Conservation (phyloP, 2,888 invertebrate species). For the Elegia similella region DNA sequence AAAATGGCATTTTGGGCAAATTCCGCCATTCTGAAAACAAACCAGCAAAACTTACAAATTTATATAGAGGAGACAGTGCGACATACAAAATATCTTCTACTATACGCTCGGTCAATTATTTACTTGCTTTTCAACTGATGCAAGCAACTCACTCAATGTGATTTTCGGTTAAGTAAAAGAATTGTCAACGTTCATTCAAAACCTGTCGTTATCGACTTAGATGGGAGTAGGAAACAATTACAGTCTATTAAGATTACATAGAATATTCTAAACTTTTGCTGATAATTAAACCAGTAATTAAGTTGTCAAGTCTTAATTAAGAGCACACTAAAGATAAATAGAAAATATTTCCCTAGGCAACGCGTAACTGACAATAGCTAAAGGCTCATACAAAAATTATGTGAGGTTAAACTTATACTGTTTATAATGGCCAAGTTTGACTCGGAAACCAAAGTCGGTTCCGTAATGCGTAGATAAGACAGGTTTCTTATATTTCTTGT, state of each 20-base stretch:
- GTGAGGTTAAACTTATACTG: neutral
- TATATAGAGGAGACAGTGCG: too few species aligned
- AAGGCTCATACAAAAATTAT: neutral
- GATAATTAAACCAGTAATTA: slow-evolving; percentile 1
- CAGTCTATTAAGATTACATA: neutral
- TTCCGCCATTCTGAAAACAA: too few species aligned
- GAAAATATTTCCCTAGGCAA: neutral
- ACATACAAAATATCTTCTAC: too few species aligned
- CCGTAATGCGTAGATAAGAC: too few species aligned
- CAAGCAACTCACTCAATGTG: neutral
- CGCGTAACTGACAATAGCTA: neutral
- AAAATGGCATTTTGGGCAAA: too few species aligned
- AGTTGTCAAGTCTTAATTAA: neutral
- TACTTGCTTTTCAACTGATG: neutral
- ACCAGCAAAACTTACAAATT: too few species aligned
- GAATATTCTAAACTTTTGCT: neutral
- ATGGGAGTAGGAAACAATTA: slow-evolving; percentile 10
- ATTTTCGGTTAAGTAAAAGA: neutral
- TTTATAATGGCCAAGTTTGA: too few species aligned
- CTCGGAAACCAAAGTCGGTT: too few species aligned
- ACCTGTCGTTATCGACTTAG: neutral
- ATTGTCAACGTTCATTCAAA: neutral
- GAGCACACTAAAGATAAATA: neutral
- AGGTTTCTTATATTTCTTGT: too few species aligned
- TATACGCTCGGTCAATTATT: neutral